These are phyloP conservation scores for Drosophila multiciliata DNA, from an alignment of 2,888 invertebrate species.

Conservation along the genomic window DNA sequence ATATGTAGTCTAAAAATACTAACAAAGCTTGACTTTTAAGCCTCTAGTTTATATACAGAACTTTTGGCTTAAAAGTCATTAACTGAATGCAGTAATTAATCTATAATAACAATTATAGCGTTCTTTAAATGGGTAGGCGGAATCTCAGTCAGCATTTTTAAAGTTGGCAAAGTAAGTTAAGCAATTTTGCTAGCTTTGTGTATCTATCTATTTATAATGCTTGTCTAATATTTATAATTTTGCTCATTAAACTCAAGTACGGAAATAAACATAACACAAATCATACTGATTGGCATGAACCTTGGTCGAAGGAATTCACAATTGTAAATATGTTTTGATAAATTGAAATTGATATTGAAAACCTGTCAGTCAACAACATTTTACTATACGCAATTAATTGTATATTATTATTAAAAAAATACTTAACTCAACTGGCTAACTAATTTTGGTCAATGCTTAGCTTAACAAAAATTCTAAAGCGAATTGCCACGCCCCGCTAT, in stretches of 20 bases:
- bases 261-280: slow-evolving; percentile 43
- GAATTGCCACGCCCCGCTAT: slow-evolving; percentile 27
- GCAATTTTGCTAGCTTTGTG: slow-evolving; percentile 33
- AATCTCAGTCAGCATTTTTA: slow-evolving; percentile 66
- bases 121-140: slow-evolving; percentile 76
- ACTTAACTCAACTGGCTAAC: slow-evolving; percentile 22
- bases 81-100: slow-evolving; percentile 25
- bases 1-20: slow-evolving; percentile 2
- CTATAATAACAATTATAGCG: slow-evolving; percentile 63
- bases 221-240: slow-evolving; percentile 39
- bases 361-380: slow-evolving; percentile 43
- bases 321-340: slow-evolving; percentile 68
- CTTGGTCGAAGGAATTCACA: slow-evolving; percentile 53
- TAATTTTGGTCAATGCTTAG: slow-evolving; percentile 38
- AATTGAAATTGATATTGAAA: slow-evolving; percentile 39
- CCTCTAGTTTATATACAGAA: slow-evolving; percentile 1
- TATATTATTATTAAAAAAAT: neutral
- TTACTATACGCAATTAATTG: slow-evolving; percentile 35
- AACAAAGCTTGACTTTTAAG: slow-evolving; percentile 34
- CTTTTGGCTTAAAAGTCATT: slow-evolving; percentile 29
- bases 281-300: slow-evolving; percentile 75
- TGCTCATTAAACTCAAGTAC: slow-evolving; percentile 60
- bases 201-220: slow-evolving; percentile 24
- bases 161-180: slow-evolving; percentile 78
- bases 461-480: slow-evolving; percentile 27